Conservation (phyloP, 2,797 vertebrate genomes). For the Limnodromus scolopaceus region DNA sequence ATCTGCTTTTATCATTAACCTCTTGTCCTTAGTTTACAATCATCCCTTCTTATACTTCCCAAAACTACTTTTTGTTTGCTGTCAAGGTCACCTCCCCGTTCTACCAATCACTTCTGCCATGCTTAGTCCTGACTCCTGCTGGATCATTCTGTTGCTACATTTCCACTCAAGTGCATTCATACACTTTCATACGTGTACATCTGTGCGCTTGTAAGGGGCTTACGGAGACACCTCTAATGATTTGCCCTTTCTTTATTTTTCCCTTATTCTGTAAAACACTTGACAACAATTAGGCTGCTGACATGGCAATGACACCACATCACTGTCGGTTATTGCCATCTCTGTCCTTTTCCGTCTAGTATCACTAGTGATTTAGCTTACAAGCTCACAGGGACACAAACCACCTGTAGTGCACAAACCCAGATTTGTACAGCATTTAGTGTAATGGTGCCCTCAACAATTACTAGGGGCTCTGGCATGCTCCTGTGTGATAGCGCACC, state of each 20-base stretch:
- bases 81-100: neutral
- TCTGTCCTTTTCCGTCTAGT: neutral
- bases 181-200: neutral
- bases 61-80: neutral
- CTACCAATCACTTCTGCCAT: neutral
- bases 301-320: neutral
- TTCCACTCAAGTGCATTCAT: no score
- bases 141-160: neutral
- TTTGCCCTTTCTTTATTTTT: neutral
- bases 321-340: neutral
- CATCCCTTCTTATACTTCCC: neutral
- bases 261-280: neutral
- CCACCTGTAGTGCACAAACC: neutral
- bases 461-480: neutral
- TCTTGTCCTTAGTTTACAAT: neutral
- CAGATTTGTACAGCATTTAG: fast-evolving
- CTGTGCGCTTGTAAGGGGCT: neutral
- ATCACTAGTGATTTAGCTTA: neutral
- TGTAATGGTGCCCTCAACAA: neutral
- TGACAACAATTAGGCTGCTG: neutral
- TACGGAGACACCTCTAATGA: fast-evolving
- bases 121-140: neutral
- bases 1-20: neutral
- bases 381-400: neutral
- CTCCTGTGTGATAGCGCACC: neutral